Evolutionary conservation across 2,113 vertebrate species (phyloP).

Genomic region (Elachura formosa): DNA sequence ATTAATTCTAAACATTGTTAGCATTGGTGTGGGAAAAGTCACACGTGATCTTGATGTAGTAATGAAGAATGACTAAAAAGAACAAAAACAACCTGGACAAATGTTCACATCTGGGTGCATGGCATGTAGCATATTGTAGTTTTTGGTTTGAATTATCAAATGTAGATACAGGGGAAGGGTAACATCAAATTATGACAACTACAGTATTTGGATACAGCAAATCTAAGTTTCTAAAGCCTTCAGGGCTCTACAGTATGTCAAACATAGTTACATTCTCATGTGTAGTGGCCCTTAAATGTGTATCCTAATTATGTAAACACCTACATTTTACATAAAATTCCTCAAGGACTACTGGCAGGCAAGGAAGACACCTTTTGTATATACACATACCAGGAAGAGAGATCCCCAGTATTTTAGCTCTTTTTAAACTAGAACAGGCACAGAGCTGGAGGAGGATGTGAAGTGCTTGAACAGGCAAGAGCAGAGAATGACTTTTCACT

Average conservation of each 20-base stretch:
- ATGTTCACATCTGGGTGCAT: background rate
- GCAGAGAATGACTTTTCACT: background rate
- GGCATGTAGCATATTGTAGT: background rate
- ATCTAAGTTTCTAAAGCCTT: constrained; percentile 56
- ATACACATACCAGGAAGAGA: background rate
- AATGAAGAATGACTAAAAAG: background rate
- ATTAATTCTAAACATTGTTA: background rate
- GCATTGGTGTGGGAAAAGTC: background rate
- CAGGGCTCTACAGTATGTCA: constrained; percentile 34
- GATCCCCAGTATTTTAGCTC: background rate
- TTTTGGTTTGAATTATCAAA: background rate
- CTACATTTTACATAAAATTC: constrained; percentile 38
- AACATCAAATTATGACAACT: constrained; percentile 38
- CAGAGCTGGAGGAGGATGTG: background rate
- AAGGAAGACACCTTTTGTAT: background rate
- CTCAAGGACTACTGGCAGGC: background rate
- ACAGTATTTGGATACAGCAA: constrained; percentile 34
- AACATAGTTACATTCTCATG: background rate
- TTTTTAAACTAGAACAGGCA: background rate
- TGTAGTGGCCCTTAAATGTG: constrained; percentile 31
- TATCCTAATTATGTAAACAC: constrained; percentile 55
- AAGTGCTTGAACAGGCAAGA: background rate
- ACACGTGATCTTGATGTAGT: background rate
- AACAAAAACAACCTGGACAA: background rate
- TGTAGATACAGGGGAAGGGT: background rate